Base-by-base conservation (phyloP, 2,797 vertebrate genomes). In the Girardinus metallicus region DNA sequence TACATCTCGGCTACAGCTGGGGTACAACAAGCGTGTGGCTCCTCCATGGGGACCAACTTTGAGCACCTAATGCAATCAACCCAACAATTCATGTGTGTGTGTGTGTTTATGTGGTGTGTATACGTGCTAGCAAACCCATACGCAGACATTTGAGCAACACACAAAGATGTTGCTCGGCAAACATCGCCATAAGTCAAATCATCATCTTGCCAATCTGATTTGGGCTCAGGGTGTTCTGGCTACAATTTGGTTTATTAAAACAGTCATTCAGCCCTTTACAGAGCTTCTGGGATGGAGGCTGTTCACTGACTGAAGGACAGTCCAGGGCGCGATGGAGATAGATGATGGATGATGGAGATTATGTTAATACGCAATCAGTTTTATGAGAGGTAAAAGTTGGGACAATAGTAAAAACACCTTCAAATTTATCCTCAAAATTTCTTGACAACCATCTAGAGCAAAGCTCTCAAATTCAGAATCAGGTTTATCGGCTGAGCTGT, bases 1-100 rank as follows among this genome's bases (percentile, higher is more conserved):
- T 95, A 95, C 94, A 95, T 94, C 93, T 91, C 73, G 73, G 91
- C 93, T 94, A 92, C 95, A 95, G 95, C 94, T 96, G 95, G 90
- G 92, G 87, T 93, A 92, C 92, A 91, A 88, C 73, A 78, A 92
- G 86, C 93, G 91, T 88, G 90, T 85, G 88, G 86, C 86, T 90
- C 89, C 94, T 94, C 94, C 90, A 83, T 84, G 87, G 94, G 94
- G 93, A 93, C 87, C 60, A 86, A 92, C 88, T 92, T 89, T 88
- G 86, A 82, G 84, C 87, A 92, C 88, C 91, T 95, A 95, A 95
- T 94, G 93, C 94, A 95, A 95, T 95, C 94, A 95, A 76, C 80
- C 82, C 84, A 83, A 88, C 87, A 91, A 91, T 94, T 93, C 83
- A 84, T 91, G 90, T 86, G 82, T 80, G 70, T n/a, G 64, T 16